Conservation (phyloP, 2,797 vertebrate species). For the Notamacropus eugenii region DNA sequence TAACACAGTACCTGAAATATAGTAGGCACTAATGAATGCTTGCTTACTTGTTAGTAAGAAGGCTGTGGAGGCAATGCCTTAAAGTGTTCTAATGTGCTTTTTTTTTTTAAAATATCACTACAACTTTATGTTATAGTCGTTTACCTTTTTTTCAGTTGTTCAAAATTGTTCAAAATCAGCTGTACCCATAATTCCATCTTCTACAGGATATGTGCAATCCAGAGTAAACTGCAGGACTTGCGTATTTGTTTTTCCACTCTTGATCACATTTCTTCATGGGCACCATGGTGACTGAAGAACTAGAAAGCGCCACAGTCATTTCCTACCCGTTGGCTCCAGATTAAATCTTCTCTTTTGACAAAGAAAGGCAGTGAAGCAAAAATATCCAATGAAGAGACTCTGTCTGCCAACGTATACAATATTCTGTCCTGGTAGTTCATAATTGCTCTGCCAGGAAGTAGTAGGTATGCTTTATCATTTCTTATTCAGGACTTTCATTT, state of each 20-base stretch:
- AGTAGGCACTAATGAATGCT: background rate
- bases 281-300: background rate
- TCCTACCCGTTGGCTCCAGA: background rate
- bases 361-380: background rate
- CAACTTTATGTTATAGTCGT: background rate
- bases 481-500: background rate
- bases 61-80: background rate
- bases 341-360: background rate
- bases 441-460: background rate
- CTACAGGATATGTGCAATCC: conserved; percentile 95
- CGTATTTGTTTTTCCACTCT: conserved; percentile 94
- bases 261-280: conserved; percentile 74
- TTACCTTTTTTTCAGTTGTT: background rate
- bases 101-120: background rate
- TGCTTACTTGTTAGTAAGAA: background rate
- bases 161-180: conserved; percentile 89
- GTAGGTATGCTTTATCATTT: background rate
- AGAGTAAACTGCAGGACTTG: conserved; percentile 94
- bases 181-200: conserved; percentile 96
- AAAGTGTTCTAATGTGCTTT: background rate
- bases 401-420: background rate
- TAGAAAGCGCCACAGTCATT: background rate
- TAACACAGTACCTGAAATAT: background rate
- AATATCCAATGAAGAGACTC: background rate
- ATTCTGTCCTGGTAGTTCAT: background rate